Percentiles rank a stretch among this genome's conserved stretches.
Evolutionary conservation across 2,113 vertebrate genomes (phyloP).

Genomic region (Progne subis): DNA sequence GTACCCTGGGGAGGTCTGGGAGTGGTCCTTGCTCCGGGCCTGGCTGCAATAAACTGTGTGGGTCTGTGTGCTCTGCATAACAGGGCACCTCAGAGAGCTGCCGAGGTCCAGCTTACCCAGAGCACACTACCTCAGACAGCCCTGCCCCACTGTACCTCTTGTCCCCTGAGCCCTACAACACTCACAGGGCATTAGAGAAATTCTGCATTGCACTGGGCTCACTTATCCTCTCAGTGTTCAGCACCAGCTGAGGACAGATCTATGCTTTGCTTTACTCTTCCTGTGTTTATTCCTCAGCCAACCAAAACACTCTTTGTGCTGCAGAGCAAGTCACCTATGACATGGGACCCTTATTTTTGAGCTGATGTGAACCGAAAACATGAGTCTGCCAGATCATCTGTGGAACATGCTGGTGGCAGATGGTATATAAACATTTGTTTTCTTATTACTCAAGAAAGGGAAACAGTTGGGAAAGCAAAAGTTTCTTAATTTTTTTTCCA

Average conservation of each 20-base stretch:
- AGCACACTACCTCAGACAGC: background rate
- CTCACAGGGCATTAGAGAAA: background rate
- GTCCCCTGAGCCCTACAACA: background rate
- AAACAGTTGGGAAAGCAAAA: constrained; percentile 51
- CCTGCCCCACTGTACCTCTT: background rate
- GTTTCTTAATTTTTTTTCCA: background rate
- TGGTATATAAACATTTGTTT: constrained; percentile 38
- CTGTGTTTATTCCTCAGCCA: background rate
- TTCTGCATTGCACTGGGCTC: background rate
- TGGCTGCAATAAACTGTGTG: background rate
- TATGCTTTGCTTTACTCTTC: background rate
- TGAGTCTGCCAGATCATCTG: constrained; percentile 36
- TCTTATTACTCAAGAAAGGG: constrained; percentile 52
- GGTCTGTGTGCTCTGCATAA: background rate
- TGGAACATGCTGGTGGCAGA: constrained; percentile 45
- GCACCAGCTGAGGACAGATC: background rate
- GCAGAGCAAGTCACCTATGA: background rate
- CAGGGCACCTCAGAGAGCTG: background rate
- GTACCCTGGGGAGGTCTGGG: background rate
- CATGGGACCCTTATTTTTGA: constrained; percentile 5
- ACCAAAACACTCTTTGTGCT: background rate
- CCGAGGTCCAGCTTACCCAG: background rate
- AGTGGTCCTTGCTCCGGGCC: background rate
- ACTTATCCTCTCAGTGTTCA: background rate
- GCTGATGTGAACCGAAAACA: background rate